Base-by-base conservation (phyloP, 1,140 invertebrate genomes). In the Meteorus sp. region DNA sequence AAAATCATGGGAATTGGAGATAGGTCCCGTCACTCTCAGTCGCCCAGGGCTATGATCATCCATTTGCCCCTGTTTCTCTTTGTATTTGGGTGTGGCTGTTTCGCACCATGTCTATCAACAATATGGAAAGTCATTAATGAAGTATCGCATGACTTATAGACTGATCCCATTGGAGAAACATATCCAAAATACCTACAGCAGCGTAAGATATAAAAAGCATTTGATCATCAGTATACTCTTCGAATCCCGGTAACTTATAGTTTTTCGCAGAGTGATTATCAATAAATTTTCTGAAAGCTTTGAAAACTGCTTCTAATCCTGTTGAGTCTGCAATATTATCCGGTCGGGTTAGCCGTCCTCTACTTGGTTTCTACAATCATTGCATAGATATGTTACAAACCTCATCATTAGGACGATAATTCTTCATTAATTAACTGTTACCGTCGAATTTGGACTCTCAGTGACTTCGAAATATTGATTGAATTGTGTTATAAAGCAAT, bases 1-100 rank as follows among this genome's bases (percentile, higher is more conserved):
- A 70, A 91, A 91, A 22, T 88, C 85, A 17, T 78, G 68, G 29
- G 81, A 80, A 68, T 90, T 90, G 4, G 85, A 84, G 7, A 89
- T 72, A 1, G 87, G 83, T n/a, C 88, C 87, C 48, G 85, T 83
- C 0, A 89, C 85, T 54, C 87, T 80, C 75, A 79, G 83, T 27
- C 67, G 65, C 19, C 75, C 76, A 1, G 83, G 82, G 27, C 82
- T 77, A 63, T 85, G 81, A 29, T 69, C 71, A 51, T 85, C 85
- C 0, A 83, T 80, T 37, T 73, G 54, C 39, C 76, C 69, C 20
- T 74, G 47, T 3, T 78, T 59, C 54, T 80, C 76, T 17, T 78
- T 56, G 13, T 73, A 73, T 68, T 82, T 75, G 7, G 79, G 77
- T 51, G 79, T 64, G 60, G 74, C 77, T 58, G 80, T 76, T 39